phyloP scores from a whole-genome alignment of 2,888 invertebrate species.

The Mamestra brassicae region DNA sequence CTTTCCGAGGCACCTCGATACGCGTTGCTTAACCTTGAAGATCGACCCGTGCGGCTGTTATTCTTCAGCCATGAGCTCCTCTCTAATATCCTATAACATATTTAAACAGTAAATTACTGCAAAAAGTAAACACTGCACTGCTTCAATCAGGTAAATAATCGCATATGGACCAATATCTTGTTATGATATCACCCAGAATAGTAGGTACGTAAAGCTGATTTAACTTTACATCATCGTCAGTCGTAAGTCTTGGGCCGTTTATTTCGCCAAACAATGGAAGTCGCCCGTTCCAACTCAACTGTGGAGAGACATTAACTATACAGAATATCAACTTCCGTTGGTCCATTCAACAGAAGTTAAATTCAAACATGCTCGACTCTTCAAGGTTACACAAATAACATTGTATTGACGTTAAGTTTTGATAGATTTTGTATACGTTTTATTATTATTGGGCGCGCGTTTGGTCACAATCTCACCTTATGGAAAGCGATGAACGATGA shows the following conservation, averaged over 20 bases:
- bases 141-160: too few species aligned
- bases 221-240: neutral
- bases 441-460: too few species aligned
- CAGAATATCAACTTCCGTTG: conserved; percentile 24
- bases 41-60: too few species aligned
- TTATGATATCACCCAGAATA: neutral
- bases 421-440: neutral
- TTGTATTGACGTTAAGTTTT: conserved; percentile 5
- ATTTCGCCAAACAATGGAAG: conserved; percentile 34
- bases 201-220: neutral
- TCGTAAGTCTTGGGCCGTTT: conserved; percentile 19
- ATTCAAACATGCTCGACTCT: neutral
- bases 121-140: too few species aligned
- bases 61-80: too few species aligned
- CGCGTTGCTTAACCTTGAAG: too few species aligned
- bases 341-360: conserved; percentile 8
- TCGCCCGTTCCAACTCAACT: conserved; percentile 4
- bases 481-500: too few species aligned
- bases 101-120: too few species aligned
- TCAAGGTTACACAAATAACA: conserved; percentile 22
- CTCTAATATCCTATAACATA: too few species aligned
- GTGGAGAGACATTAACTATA: conserved; percentile 2
- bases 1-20: too few species aligned
- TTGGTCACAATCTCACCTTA: too few species aligned
- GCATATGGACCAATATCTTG: too few species aligned